Evolutionary conservation across 2,888 invertebrate species (phyloP), one percentile per base, ranked within the genome.

Genomic region (Tenodera sinensis): DNA sequence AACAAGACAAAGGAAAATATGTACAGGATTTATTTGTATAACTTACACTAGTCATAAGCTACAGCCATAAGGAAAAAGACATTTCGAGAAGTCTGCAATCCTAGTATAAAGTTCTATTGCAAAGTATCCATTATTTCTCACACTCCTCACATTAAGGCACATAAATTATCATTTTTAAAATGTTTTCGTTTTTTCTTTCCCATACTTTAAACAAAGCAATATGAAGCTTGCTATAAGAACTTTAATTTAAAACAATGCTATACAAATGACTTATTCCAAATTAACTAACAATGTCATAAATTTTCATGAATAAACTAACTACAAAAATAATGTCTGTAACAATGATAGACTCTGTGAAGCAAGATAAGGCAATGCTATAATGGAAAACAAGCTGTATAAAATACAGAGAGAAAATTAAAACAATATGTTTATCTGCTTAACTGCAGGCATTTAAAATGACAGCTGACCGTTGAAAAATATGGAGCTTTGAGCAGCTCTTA

Each of bases 11-110:
- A 87, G 34, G 82, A 83, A 87, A 87, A 87, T 87, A 87, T 87
- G 87, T 87, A 87, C 87, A 87, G 47, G 87, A 87, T 87, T 87
- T 87, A 87, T 87, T 87, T 83, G 83, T 88, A 88, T 88, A 88
- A 81, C 83, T 85, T 88, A 88, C 88, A 88, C 88, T 88, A 84
- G 30, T 88, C 25, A 81, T 85, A 54, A 81, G 28, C 85, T 85
- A 85, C 85, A 88, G 85, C 85, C 88, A 84, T 81, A 88, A 81
- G 84, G 71, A 27, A 83, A 84, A 84, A 83, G 54, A 54, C 54
- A 83, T 84, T 84, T 83, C 84, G 42, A 83, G 88, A 34, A 83
- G 81, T 82, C 47, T 85, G 84, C 88, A 88, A 87, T 82, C 54
- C 85, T 88, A 83, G 81, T 82, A 88, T n/a, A 83, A 71, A 88